A percentile compares a stretch with the other conserved stretches of the same genome.
phyloP scores from a whole-genome alignment of 37 sponge, comb jelly and placozoan genomes.

The Ephydatia muelleri region DNA sequence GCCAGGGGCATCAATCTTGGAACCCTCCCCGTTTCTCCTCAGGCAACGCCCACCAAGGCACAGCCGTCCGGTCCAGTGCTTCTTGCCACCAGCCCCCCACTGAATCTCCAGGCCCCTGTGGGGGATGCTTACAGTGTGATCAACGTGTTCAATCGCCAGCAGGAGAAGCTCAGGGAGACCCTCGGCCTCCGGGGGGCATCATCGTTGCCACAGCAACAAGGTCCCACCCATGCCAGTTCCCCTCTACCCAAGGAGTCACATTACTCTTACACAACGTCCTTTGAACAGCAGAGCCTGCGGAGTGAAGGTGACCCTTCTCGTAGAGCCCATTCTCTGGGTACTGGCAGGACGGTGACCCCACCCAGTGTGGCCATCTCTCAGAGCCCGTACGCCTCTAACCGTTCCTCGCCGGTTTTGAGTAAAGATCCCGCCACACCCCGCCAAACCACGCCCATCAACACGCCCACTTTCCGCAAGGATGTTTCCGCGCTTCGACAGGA shows the following conservation, averaged over 20 bases:
- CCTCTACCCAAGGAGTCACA: not conserved
- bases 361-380: slow-evolving; percentile 47
- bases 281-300: slow-evolving; percentile 15
- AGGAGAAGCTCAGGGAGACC: slow-evolving; percentile 20
- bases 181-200: not conserved
- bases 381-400: not conserved
- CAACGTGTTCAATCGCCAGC: slow-evolving; percentile 63
- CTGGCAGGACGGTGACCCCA: slow-evolving; percentile 20
- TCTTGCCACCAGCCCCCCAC: not conserved
- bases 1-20: not conserved
- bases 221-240: not conserved
- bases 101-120: slow-evolving; percentile 47
- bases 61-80: not conserved
- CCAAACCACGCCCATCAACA: not conserved
- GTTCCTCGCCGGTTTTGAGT: no score
- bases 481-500: not conserved
- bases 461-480: not conserved
- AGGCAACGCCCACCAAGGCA: not conserved
- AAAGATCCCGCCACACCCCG: not conserved
- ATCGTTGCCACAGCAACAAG: not conserved
- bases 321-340: not conserved
- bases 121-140: slow-evolving; percentile 75
- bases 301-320: not conserved
- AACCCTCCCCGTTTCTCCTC: not conserved
- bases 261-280: slow-evolving; percentile 12